Base-by-base conservation (phyloP, 2,113 vertebrate species). In the Hemiprocne comata region DNA sequence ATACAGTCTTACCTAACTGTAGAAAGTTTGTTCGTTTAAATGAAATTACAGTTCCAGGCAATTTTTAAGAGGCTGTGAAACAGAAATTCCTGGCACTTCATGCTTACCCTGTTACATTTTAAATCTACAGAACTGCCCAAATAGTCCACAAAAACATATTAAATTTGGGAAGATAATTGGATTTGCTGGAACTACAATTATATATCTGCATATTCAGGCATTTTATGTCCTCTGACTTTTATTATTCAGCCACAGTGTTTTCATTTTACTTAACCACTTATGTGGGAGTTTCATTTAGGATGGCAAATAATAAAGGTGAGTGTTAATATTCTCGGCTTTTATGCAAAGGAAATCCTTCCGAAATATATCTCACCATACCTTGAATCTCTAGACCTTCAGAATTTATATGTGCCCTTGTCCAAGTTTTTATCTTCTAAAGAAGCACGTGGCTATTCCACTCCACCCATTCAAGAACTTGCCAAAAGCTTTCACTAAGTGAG, bases 121-220 rank as follows among this genome's bases (percentile, higher is more conserved):
- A 90, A 84, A 94, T 71, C 58, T 89, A 38, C 14, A 80, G 24
- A 88, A 51, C 16, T 65, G 90, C 54, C 60, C 40, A 84, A 94
- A 81, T 10, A 76, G 58, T 54, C 67, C 85, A 15, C 33, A 87
- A 74, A 88, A 89, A 79, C 55, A 11, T 86, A 94, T 89, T 95
- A 91, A 87, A 92, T 74, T 80, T 77, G 19, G 40, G 60, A 65
- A 87, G 48, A 83, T 94, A 94, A 96, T 80, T 93, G 3, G 65
- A 73, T 94, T 95, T 85, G 76, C 94, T 93, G 81, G 70, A 95
- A 96, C 86, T 88, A 88, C 23, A 89, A 90, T 88, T 89, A 87
- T 46, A 8, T 34, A 74, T 83, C 58, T 93, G 55, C 73, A 87
- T 93, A 91, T 95, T 95, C 74, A 77, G 72, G 44, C 84, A 87